These are phyloP conservation scores for Drosophila macrothrix DNA, from an alignment of 2,888 invertebrate genomes.

Conservation along the genomic window DNA sequence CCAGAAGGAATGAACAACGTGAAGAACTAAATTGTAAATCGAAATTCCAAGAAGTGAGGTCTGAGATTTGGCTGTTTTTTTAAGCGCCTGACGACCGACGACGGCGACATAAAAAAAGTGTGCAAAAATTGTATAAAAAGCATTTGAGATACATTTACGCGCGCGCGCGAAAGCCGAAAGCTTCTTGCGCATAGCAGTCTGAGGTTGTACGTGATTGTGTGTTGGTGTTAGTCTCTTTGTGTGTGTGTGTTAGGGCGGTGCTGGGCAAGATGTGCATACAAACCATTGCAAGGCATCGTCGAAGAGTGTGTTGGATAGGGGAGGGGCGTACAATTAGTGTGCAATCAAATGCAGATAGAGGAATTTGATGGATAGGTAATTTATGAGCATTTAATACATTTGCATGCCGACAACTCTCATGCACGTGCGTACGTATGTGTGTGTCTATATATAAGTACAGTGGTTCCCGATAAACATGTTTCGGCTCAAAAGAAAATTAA, in stretches of 20 bases:
- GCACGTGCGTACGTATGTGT: neutral
- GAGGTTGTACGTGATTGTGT: slow-evolving; percentile 7
- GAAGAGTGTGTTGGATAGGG: neutral
- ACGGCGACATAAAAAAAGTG: slow-evolving; percentile 50
- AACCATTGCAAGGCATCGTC: slow-evolving; percentile 24
- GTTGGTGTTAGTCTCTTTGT: slow-evolving; percentile 6
- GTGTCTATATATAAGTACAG: neutral
- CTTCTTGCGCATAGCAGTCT: slow-evolving; percentile 39
- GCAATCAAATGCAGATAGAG: slow-evolving; percentile 45
- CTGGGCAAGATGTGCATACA: slow-evolving; percentile 55
- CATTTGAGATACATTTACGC: slow-evolving; percentile 76
- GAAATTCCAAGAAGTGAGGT: slow-evolving; percentile 78
- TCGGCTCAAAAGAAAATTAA: neutral
- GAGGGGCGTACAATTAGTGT: slow-evolving; percentile 64
- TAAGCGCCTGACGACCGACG: slow-evolving; percentile 60
- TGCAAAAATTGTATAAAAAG: slow-evolving; percentile 57
- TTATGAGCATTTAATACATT: slow-evolving; percentile 50
- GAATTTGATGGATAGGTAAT: slow-evolving; percentile 53
- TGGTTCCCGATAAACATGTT: neutral
- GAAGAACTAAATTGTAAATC: slow-evolving; percentile 78
- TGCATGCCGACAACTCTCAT: slow-evolving; percentile 35
- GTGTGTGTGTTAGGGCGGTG: slow-evolving; percentile 46
- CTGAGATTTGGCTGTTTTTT: slow-evolving; percentile 55
- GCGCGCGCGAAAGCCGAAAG: slow-evolving; percentile 66
- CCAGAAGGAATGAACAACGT: slow-evolving; percentile 53